These are phyloP conservation scores for Thalpophila matura DNA, from an alignment of 2,888 invertebrate genomes.

Conservation along the genomic window DNA sequence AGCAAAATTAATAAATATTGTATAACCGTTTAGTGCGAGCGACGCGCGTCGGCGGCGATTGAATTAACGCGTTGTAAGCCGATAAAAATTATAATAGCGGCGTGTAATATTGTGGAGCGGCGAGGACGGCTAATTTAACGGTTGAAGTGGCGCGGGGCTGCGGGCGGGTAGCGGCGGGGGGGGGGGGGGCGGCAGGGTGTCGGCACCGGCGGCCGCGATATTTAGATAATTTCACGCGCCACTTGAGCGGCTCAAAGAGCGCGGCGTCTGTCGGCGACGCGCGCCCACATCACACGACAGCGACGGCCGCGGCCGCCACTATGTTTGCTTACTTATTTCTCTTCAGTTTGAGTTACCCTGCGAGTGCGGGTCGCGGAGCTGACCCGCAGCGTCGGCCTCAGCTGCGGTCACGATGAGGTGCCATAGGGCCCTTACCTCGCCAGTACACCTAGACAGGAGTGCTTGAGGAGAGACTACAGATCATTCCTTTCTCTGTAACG, in stretches of 20 bases:
- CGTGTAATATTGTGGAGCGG: slow-evolving; percentile 35
- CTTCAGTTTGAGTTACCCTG: not conserved
- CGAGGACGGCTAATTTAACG: slow-evolving; percentile 48
- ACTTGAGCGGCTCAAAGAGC: slow-evolving; percentile 51
- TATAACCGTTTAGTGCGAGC: not conserved
- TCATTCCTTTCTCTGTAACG: no score
- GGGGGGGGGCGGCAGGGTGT: no score
- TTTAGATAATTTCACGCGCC: slow-evolving; percentile 53
- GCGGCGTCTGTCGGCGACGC: slow-evolving; percentile 17
- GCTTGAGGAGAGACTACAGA: no score
- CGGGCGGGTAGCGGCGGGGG: not conserved
- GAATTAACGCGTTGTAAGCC: slow-evolving; percentile 30
- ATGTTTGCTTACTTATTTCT: slow-evolving; percentile 3
- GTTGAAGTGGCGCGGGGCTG: not conserved
- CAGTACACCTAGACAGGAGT: no score
- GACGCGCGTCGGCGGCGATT: not conserved
- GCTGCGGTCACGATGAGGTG: not conserved
- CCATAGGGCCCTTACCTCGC: no score
- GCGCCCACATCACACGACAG: not conserved
- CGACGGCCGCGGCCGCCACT: not conserved
- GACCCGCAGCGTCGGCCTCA: not conserved
- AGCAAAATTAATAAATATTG: slow-evolving; percentile 1
- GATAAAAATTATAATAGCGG: slow-evolving; percentile 24
- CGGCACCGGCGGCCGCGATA: slow-evolving; percentile 31
- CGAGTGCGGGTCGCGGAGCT: not conserved